phyloP scores from a whole-genome alignment of 1,140 invertebrate genomes.

The Heliconius congener region DNA sequence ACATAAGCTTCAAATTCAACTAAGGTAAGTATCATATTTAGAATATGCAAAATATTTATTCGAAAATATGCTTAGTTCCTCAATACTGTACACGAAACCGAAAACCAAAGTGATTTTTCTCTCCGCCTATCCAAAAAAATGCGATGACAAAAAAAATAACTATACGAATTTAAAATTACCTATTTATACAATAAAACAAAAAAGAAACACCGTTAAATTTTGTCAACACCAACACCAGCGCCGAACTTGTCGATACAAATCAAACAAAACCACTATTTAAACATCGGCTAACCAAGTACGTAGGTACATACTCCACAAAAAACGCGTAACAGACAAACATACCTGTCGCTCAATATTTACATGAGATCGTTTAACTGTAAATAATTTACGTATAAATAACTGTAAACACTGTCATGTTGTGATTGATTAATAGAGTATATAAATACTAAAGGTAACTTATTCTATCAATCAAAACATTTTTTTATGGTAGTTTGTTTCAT shows the following conservation, averaged over 20 bases:
- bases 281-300: neutral
- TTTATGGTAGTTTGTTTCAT: too few relatives aligned
- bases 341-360: neutral
- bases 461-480: neutral
- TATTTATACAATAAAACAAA: neutral
- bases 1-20: too few relatives aligned
- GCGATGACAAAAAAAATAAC: too few relatives aligned
- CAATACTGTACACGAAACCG: too few relatives aligned
- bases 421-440: neutral
- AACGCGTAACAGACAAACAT: constrained; percentile 3
- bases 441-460: neutral
- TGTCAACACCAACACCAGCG: neutral
- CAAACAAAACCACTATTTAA: constrained; percentile 7
- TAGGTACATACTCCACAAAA: neutral
- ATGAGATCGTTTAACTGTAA: constrained; percentile 2
- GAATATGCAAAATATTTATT: too few relatives aligned
- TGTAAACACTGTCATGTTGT: constrained; percentile 1
- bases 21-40: too few relatives aligned
- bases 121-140: too few relatives aligned
- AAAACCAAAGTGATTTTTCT: too few relatives aligned
- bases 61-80: too few relatives aligned
- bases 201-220: constrained; percentile 2
- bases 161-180: too few relatives aligned
- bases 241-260: constrained; percentile 1
- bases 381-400: constrained; percentile 6